Conservation (phyloP, 2,888 invertebrate species). For the Sarcophaga variegata region DNA sequence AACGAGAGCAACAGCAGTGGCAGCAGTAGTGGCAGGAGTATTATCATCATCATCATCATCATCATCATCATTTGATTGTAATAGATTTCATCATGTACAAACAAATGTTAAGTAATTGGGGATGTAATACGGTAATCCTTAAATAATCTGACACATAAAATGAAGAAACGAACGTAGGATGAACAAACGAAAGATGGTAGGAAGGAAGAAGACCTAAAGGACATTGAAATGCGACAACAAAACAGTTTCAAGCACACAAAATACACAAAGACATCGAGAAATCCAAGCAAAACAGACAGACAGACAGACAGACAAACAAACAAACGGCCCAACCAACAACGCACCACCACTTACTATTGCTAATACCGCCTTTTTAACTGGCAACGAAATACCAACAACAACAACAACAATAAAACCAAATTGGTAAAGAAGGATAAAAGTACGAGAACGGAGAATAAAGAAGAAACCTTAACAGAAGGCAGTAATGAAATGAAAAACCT, state of each 20-base stretch:
- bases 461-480: not conserved
- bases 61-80: constrained; percentile 61
- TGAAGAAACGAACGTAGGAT: constrained; percentile 24
- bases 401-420: constrained; percentile 26
- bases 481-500: constrained; percentile 5
- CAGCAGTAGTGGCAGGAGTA: not conserved
- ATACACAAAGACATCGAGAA: constrained; percentile 14
- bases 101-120: constrained; percentile 67
- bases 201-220: not conserved
- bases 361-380: constrained; percentile 28
- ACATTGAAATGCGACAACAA: not conserved
- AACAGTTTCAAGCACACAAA: constrained; percentile 1
- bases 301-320: constrained; percentile 24
- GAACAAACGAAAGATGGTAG: not conserved
- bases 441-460: not conserved
- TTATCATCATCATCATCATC: constrained; percentile 35
- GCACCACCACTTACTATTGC: not conserved
- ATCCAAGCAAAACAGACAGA: constrained; percentile 10
- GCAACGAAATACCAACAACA: not conserved
- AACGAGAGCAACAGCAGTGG: not conserved
- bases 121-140: constrained; percentile 66
- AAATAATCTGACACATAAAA: constrained; percentile 65
- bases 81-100: constrained; percentile 75
- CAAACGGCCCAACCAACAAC: constrained; percentile 12
- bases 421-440: not conserved